A percentile compares a stretch with the other conserved stretches of the same genome.
These are phyloP conservation scores for Apamea epomidion DNA, from an alignment of 2,888 invertebrate genomes.

Conservation along the genomic window DNA sequence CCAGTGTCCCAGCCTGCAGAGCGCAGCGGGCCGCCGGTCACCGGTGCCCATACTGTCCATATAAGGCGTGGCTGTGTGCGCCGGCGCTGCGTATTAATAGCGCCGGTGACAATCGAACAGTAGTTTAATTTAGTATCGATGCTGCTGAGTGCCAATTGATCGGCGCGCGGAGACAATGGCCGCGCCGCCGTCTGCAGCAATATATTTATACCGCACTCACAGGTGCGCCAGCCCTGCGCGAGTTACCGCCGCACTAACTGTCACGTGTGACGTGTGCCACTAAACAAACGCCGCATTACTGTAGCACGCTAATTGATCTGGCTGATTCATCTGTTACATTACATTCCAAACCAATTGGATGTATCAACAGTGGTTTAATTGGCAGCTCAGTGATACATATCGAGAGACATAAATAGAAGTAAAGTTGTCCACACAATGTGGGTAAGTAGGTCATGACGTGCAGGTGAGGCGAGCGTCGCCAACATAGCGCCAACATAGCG, in stretches of 20 bases:
- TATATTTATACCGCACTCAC: slow-evolving; percentile 51
- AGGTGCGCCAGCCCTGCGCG: slow-evolving; percentile 19
- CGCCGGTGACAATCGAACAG: slow-evolving; percentile 62
- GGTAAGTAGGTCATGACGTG: slow-evolving; percentile 17
- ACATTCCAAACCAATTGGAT: slow-evolving; percentile 23
- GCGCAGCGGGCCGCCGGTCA: background rate
- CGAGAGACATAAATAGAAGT: slow-evolving; percentile 13
- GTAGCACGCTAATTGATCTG: slow-evolving; percentile 23
- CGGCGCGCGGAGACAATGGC: slow-evolving; percentile 48
- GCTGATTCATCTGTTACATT: slow-evolving; percentile 20
- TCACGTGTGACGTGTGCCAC: background rate
- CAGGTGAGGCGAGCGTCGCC: background rate
- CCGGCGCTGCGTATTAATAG: slow-evolving; percentile 58
- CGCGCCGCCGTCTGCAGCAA: slow-evolving; percentile 16
- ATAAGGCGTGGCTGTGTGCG: slow-evolving; percentile 56
- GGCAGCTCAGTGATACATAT: slow-evolving; percentile 14
- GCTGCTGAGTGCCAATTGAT: slow-evolving; percentile 61
- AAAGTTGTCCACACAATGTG: background rate
- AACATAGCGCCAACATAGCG: no score
- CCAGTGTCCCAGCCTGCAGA: background rate
- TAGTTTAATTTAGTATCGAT: slow-evolving; percentile 69
- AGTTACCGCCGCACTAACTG: slow-evolving; percentile 11
- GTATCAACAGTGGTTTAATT: slow-evolving; percentile 5
- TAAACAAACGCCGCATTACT: slow-evolving; percentile 11
- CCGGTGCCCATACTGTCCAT: slow-evolving; percentile 26